These are phyloP conservation scores for Ceratosolen fusciceps DNA, from an alignment of 1,140 invertebrate species.

Conservation along the genomic window DNA sequence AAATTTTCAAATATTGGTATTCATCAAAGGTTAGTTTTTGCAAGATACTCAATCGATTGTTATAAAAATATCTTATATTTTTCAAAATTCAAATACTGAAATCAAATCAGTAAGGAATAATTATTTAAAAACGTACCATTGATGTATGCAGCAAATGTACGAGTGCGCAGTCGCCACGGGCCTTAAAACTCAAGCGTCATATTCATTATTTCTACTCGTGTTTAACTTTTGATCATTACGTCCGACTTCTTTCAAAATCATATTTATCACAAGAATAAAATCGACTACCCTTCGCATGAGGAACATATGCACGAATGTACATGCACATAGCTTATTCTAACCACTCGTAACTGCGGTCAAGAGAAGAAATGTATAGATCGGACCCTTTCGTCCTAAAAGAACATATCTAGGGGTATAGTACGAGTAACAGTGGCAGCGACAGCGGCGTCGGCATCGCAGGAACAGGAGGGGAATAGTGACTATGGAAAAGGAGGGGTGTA, in stretches of 20 bases:
- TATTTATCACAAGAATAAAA: no score
- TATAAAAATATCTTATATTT: no score
- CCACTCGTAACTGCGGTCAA: background rate
- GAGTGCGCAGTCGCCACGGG: constrained; percentile 1
- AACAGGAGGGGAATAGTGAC: no score
- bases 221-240: background rate
- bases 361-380: constrained; percentile 11
- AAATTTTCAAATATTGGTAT: no score
- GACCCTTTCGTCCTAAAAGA: background rate
- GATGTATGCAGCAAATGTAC: background rate
- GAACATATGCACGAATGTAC: background rate
- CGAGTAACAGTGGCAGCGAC: background rate
- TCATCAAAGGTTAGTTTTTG: no score
- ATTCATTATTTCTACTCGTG: background rate
- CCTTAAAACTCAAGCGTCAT: background rate
- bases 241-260: no score
- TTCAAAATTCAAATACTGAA: no score
- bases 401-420: constrained; percentile 18
- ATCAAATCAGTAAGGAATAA: background rate
- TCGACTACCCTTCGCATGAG: background rate
- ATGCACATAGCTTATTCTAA: background rate
- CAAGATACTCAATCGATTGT: no score
- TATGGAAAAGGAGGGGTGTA: constrained; percentile 7
- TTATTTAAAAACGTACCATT: background rate
- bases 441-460: background rate